Base-by-base conservation (phyloP, 2,797 vertebrate species). In the Phrynocephalus forsythii region DNA sequence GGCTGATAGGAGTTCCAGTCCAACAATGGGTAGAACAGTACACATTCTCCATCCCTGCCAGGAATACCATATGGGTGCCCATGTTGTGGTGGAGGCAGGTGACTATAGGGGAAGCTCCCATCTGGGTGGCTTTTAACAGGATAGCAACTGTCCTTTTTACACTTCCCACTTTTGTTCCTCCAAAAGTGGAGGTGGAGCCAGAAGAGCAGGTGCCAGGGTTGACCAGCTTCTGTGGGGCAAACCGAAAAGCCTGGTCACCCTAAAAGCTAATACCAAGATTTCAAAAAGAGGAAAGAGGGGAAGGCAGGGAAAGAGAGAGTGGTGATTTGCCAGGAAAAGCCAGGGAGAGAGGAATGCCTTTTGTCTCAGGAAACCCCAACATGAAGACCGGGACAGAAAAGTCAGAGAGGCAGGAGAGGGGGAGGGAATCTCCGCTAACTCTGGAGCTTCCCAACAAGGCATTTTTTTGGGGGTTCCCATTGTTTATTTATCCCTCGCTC, bases 161-260 rank as follows among this genome's bases (percentile, higher is more conserved):
- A 68, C 50, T 78, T 33, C 84, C 78, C 50, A n/a, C 50, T 16
- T 80, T 86, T 80, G 77, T 56, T 71, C 50, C 33, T 30, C 33
- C 38, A 38, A 38, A 38, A 38, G 38, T 56, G 11, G 52, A 56
- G 13, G 52, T 83, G 60, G 16, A 72, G 44, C 60, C 30, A 63
- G 15, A 81, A 63, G 78, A 86, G 73, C 24, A 73, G 78, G 6
- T n/a, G 24, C 22, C 16, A 81, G 6, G 33, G 13, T 7, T 72
- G 33, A 71, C 24, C 20, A 52, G 52, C 8, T 56, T 56, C 52
- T 13, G 2, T 26, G n/a, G 1, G 6, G 24, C 56, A 75, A 4
- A 56, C 44, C 24, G 73, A 20, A 68, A 18, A 60, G 48, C 6
- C 3, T 0, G 33, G 16, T 15, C 44, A 7, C 15, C 8, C 22